Evolutionary conservation across 92 coral and sea anemone species (phyloP).

Genomic region (Nematostella vectensis): DNA sequence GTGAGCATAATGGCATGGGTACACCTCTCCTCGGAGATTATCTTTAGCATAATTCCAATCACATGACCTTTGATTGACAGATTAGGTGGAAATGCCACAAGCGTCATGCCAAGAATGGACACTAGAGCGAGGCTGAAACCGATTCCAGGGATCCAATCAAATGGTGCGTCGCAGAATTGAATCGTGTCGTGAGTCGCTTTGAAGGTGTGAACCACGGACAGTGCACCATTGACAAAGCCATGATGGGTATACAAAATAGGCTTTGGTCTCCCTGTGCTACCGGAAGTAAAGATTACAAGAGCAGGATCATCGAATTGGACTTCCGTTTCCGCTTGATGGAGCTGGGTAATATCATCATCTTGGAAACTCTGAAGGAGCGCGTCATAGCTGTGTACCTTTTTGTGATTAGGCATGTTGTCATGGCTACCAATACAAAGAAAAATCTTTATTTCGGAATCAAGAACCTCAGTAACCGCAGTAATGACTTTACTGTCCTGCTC

Average conservation of each 20-base stretch:
- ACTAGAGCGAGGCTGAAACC: slow-evolving; percentile 19
- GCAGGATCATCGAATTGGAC: slow-evolving; percentile 27
- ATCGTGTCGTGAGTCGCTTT: slow-evolving; percentile 16
- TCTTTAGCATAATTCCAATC: slow-evolving; percentile 10
- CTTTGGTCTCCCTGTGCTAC: slow-evolving; percentile 35
- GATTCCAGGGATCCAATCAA: slow-evolving; percentile 29
- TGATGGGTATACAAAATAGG: slow-evolving; percentile 34
- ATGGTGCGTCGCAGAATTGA: slow-evolving; percentile 24
- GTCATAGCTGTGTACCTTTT: slow-evolving; percentile 7
- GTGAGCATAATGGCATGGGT: slow-evolving; percentile 32
- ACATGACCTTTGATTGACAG: slow-evolving; percentile 25
- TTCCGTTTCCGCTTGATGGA: slow-evolving; percentile 11
- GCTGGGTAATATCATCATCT: neutral
- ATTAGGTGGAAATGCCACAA: slow-evolving; percentile 31
- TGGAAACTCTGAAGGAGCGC: slow-evolving; percentile 5
- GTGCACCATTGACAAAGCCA: slow-evolving; percentile 13
- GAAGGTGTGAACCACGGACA: slow-evolving; percentile 16
- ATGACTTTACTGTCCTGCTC: neutral
- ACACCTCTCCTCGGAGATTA: slow-evolving; percentile 30
- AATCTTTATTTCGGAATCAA: neutral
- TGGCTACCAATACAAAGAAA: neutral
- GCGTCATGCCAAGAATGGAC: slow-evolving; percentile 24
- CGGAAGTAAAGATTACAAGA: slow-evolving; percentile 31
- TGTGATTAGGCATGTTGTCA: neutral
- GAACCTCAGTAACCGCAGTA: neutral